Conservation (phyloP, 1,140 invertebrate genomes). For the Halictus rubicundus region DNA sequence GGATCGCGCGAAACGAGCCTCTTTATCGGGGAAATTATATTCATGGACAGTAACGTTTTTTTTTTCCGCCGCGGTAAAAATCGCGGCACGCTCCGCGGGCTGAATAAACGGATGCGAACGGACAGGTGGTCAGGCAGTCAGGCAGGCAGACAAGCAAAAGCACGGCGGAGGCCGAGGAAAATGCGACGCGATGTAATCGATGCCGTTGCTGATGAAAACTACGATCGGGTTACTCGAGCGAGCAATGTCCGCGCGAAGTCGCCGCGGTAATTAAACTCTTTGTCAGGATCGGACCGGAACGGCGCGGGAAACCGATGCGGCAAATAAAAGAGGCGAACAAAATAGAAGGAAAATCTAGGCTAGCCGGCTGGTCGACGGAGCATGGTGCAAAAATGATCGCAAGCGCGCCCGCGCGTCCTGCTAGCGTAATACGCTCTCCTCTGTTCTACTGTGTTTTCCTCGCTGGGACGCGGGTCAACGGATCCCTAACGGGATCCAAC, state of each 20-base stretch:
- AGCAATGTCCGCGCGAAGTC: conserved; percentile 33
- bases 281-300: conserved; percentile 17
- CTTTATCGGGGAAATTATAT: conserved; percentile 36
- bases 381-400: conserved; percentile 13
- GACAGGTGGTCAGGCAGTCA: too few relatives aligned
- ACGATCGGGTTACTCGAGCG: conserved; percentile 35
- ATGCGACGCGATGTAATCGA: conserved; percentile 14
- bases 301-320: not conserved
- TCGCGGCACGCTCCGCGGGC: not conserved
- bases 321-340: not conserved
- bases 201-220: conserved; percentile 31
- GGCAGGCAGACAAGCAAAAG: too few relatives aligned
- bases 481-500: too few relatives aligned
- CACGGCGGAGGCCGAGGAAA: too few relatives aligned
- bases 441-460: too few relatives aligned
- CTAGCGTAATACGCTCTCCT: too few relatives aligned
- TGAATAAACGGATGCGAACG: conserved; percentile 5
- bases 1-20: not conserved
- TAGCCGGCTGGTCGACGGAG: not conserved
- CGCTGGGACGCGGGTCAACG: too few relatives aligned
- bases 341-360: conserved; percentile 10
- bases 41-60: conserved; percentile 14
- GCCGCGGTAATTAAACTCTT: conserved; percentile 44
- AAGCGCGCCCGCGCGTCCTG: too few relatives aligned
- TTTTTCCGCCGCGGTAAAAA: not conserved